A percentile compares a stretch with the other conserved stretches of the same genome.
Conservation (phyloP, 1,140 invertebrate species). For the Danaus plexippus region DNA sequence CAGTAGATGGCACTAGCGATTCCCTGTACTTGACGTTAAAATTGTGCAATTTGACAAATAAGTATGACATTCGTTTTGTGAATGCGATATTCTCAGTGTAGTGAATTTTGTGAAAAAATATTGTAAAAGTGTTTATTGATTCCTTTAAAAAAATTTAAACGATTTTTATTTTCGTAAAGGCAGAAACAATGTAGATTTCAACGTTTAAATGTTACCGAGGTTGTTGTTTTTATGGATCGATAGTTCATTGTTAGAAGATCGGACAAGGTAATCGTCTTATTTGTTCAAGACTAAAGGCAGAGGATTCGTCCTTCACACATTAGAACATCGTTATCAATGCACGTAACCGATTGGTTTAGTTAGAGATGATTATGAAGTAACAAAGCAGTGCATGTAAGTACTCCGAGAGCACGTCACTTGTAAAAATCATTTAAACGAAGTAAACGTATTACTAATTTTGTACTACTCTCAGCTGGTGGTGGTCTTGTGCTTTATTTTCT, state of each 20-base stretch:
- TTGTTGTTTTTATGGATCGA: slow-evolving; percentile 20
- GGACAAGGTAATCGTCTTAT: slow-evolving; percentile 56
- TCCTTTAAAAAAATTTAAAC: not conserved
- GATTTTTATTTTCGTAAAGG: slow-evolving; percentile 4
- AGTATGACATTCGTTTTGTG: too few relatives aligned
- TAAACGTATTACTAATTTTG: slow-evolving; percentile 40
- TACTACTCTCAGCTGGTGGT: slow-evolving; percentile 46
- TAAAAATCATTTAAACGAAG: slow-evolving; percentile 21
- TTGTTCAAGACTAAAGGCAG: slow-evolving; percentile 56
- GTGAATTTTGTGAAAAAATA: slow-evolving; percentile 12
- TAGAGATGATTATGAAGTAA: slow-evolving; percentile 63
- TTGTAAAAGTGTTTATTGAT: slow-evolving; percentile 9
- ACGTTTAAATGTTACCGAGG: slow-evolving; percentile 13
- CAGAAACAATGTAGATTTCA: slow-evolving; percentile 9
- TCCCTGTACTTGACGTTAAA: too few relatives aligned
- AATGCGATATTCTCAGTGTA: slow-evolving; percentile 1
- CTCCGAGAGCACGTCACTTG: slow-evolving; percentile 29
- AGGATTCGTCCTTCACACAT: slow-evolving; percentile 65
- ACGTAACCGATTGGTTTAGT: slow-evolving; percentile 45
- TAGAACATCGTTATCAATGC: slow-evolving; percentile 63
- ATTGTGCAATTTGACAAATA: too few relatives aligned
- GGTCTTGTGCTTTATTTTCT: slow-evolving; percentile 44
- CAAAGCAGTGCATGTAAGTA: slow-evolving; percentile 64
- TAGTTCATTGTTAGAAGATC: slow-evolving; percentile 26
- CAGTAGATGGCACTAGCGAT: too few relatives aligned